Conservation (phyloP, 2,113 vertebrate species). For the Symphodus melops region DNA sequence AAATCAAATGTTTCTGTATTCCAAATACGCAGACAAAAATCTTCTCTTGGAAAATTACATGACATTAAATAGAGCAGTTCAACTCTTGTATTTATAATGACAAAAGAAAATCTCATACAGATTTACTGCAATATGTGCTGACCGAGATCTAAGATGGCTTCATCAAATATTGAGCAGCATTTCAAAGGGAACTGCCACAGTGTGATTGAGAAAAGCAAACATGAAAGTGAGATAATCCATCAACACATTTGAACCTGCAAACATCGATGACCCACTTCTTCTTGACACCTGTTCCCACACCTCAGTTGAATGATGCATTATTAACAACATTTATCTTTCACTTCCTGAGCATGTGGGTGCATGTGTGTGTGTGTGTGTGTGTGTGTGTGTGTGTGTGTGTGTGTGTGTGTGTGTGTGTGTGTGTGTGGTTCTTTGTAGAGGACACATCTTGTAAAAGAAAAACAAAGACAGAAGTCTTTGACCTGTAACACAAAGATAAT, state of each 20-base stretch:
- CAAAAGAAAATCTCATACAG: slow-evolving; percentile 20
- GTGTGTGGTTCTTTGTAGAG: slow-evolving; percentile 4
- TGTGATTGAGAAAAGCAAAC: slow-evolving; percentile 55
- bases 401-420: not conserved
- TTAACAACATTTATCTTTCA: slow-evolving; percentile 48
- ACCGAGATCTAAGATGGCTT: slow-evolving; percentile 48
- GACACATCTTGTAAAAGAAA: slow-evolving; percentile 4
- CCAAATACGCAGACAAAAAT: slow-evolving; percentile 3
- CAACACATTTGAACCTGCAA: slow-evolving; percentile 62
- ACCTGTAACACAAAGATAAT: slow-evolving; percentile 14
- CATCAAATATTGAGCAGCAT: slow-evolving; percentile 67
- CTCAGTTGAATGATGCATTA: slow-evolving; percentile 60
- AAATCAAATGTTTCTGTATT: slow-evolving; percentile 19
- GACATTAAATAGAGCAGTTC: slow-evolving; percentile 11
- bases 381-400: not conserved
- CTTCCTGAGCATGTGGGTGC: slow-evolving; percentile 12
- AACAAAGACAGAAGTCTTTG: not conserved
- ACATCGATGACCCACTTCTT: slow-evolving; percentile 59
- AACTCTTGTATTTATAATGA: slow-evolving; percentile 23
- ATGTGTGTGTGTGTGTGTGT: not conserved
- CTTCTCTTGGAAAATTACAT: not conserved
- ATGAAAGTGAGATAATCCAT: slow-evolving; percentile 69
- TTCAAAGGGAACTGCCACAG: slow-evolving; percentile 48
- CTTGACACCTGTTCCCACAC: slow-evolving; percentile 63
- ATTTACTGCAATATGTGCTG: slow-evolving; percentile 36